Percentiles rank a stretch among this genome's conserved stretches.
Evolutionary conservation across 2,888 invertebrate genomes (phyloP).

Genomic region (Drosophila pseudotalamancana): DNA sequence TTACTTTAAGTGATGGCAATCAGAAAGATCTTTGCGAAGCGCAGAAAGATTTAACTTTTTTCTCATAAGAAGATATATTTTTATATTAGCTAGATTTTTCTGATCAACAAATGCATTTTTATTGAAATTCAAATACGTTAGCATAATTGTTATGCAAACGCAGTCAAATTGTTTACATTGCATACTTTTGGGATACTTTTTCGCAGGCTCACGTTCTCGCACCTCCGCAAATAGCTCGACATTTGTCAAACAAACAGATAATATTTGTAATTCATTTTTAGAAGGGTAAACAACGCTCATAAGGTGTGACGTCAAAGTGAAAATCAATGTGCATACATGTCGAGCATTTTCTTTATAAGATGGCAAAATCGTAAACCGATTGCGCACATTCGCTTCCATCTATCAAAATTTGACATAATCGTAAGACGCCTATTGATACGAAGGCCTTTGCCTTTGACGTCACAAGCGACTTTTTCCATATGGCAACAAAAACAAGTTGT

Average conservation of each 20-base stretch:
- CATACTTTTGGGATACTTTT: slow-evolving; percentile 32
- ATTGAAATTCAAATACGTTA: background rate
- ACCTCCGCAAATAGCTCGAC: background rate
- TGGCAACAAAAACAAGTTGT: slow-evolving; percentile 6
- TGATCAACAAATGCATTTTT: no score
- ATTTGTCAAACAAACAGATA: slow-evolving; percentile 2
- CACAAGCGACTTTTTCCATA: slow-evolving; percentile 15
- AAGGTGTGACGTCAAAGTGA: slow-evolving; percentile 40
- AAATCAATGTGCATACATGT: slow-evolving; percentile 23
- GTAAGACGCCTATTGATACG: slow-evolving; percentile 16
- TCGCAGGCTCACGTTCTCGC: no score
- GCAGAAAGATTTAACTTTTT: no score
- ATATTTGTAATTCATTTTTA: background rate
- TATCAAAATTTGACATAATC: slow-evolving; percentile 11
- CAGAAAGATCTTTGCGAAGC: no score
- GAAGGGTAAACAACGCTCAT: slow-evolving; percentile 2
- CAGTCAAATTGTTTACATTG: background rate
- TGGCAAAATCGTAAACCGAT: slow-evolving; percentile 19
- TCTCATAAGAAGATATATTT: no score
- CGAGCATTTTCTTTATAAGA: slow-evolving; percentile 2
- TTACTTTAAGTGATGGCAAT: no score
- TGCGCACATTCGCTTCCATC: slow-evolving; percentile 20
- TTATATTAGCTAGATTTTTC: no score
- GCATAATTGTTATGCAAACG: background rate
- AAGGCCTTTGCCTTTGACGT: slow-evolving; percentile 42